phyloP scores from a whole-genome alignment of 2,797 vertebrate species.

The Apogon hyalosoma region DNA sequence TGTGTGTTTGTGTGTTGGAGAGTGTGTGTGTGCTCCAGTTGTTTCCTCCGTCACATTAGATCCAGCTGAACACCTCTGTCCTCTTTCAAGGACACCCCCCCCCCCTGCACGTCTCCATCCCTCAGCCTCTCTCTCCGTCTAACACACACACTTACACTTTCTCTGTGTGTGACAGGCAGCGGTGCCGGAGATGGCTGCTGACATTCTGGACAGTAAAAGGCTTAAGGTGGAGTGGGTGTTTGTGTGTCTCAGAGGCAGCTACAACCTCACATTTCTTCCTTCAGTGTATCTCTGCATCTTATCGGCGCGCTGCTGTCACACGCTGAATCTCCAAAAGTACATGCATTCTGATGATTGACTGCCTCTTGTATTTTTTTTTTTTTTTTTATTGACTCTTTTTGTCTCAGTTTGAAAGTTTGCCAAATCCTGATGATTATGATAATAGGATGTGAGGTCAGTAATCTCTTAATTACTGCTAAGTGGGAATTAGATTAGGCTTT shows the following conservation, averaged over 20 bases:
- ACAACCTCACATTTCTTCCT: constrained; percentile 49
- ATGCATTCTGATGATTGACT: constrained; percentile 23
- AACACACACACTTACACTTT: constrained; percentile 27
- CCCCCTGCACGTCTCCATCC: constrained; percentile 61
- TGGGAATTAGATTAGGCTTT: constrained; percentile 79
- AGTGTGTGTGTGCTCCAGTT: constrained; percentile 65
- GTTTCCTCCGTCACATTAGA: constrained; percentile 81
- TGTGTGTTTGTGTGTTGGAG: constrained; percentile 11
- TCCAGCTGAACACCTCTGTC: constrained; percentile 84
- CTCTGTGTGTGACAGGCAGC: constrained; percentile 67
- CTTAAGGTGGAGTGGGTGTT: constrained; percentile 64
- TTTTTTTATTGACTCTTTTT: constrained; percentile 30
- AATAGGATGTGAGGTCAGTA: constrained; percentile 76
- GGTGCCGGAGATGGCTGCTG: constrained; percentile 73
- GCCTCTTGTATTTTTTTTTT: not conserved
- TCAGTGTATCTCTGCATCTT: constrained; percentile 58
- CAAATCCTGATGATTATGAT: constrained; percentile 65
- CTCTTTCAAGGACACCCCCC: constrained; percentile 83
- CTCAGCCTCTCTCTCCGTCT: constrained; percentile 48
- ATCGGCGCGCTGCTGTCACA: constrained; percentile 45
- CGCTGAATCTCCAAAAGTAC: constrained; percentile 36
- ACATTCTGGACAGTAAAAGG: constrained; percentile 81
- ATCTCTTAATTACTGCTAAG: constrained; percentile 82
- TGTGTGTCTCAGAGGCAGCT: constrained; percentile 52
- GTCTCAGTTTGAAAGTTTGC: constrained; percentile 40